phyloP scores from a whole-genome alignment of 2,888 invertebrate species.

The Eugnorisma glareosa region DNA sequence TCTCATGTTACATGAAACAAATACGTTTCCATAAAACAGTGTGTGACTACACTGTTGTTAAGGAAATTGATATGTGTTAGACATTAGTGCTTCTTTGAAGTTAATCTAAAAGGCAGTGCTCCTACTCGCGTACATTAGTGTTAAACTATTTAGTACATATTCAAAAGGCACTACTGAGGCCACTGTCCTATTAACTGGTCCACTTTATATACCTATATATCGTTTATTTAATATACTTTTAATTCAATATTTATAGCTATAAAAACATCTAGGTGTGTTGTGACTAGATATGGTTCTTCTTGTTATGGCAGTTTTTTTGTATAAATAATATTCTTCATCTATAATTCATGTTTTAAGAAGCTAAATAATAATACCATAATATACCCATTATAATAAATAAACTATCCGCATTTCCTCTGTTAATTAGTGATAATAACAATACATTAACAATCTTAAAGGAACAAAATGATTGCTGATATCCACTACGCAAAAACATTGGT shows the following conservation, averaged over 20 bases:
- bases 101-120: slow-evolving; percentile 79
- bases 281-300: slow-evolving; percentile 45
- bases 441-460: slow-evolving; percentile 54
- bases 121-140: slow-evolving; percentile 72
- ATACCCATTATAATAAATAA: slow-evolving; percentile 40
- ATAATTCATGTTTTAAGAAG: slow-evolving; percentile 14
- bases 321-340: slow-evolving; percentile 20
- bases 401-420: slow-evolving; percentile 14
- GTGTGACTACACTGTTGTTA: slow-evolving; percentile 24
- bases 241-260: slow-evolving; percentile 43
- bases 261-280: slow-evolving; percentile 51
- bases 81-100: slow-evolving; percentile 63
- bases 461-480: slow-evolving; percentile 54
- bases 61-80: slow-evolving; percentile 68
- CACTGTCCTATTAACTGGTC: slow-evolving; percentile 88
- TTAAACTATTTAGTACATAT: slow-evolving; percentile 73
- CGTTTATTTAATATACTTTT: slow-evolving; percentile 50
- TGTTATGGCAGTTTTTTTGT: slow-evolving; percentile 53
- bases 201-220: slow-evolving; percentile 74
- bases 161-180: slow-evolving; percentile 89
- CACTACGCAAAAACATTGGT: slow-evolving; percentile 42
- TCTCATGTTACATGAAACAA: slow-evolving; percentile 9
- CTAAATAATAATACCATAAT: slow-evolving; percentile 34
- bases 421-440: slow-evolving; percentile 18
- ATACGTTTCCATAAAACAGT: slow-evolving; percentile 37